Conservation (phyloP, 2,888 invertebrate species). For the Cyaniris semiargus region DNA sequence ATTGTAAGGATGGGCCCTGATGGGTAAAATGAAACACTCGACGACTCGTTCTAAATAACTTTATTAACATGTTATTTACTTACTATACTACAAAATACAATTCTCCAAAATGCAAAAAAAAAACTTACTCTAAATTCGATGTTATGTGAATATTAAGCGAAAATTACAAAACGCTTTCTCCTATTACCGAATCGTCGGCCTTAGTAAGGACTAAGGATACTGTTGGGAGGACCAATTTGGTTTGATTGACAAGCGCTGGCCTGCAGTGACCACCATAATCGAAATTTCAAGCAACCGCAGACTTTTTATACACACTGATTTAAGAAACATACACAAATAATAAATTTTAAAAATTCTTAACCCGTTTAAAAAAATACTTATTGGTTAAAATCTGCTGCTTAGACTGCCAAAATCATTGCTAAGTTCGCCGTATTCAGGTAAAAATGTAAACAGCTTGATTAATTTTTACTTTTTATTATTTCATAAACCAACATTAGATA, state of each 20-base stretch:
- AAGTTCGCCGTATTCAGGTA: background rate
- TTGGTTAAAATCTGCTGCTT: background rate
- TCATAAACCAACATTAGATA: no score
- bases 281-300: background rate
- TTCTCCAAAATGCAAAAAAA: background rate
- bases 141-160: no score
- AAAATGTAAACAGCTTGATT: no score
- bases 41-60: no score
- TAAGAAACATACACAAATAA: no score
- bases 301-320: background rate
- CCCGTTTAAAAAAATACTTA: background rate
- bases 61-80: no score
- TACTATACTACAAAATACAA: no score
- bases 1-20: no score
- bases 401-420: background rate
- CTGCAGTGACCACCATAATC: background rate
- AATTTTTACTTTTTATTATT: no score
- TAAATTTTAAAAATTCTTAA: no score
- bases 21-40: no score
- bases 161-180: background rate
- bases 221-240: background rate
- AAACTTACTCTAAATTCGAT: no score
- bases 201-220: background rate
- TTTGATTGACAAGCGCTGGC: conserved; percentile 11
- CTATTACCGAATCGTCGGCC: background rate